These are phyloP conservation scores for Stegostoma tigrinum DNA, from an alignment of 2,113 vertebrate species.

Conservation along the genomic window DNA sequence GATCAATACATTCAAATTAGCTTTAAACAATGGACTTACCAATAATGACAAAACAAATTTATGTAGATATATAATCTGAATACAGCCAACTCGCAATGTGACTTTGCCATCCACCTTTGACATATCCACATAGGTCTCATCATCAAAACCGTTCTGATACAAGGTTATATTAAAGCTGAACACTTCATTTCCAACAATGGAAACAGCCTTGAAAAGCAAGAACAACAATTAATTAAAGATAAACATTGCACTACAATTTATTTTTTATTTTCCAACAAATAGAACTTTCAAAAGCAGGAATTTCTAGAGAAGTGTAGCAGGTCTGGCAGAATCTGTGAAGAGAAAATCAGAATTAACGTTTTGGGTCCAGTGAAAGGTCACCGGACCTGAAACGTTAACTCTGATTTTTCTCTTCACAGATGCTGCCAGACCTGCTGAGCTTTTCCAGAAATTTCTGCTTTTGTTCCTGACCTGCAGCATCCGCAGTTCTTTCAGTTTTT, in stretches of 20 bases:
- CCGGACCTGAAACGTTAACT: no score
- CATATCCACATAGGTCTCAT: conserved; percentile 71
- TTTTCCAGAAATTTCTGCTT: no score
- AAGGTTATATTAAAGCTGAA: conserved; percentile 82
- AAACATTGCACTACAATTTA: background rate
- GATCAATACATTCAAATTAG: background rate
- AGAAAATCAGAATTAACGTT: no score
- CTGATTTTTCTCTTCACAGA: no score
- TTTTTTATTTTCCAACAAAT: background rate
- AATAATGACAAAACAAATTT: conserved; percentile 82
- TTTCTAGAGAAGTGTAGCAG: no score
- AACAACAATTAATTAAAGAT: background rate
- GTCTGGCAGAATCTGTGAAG: no score
- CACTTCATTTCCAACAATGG: conserved; percentile 89
- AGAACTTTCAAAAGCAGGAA: background rate
- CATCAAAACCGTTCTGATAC: conserved; percentile 75
- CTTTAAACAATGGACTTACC: conserved; percentile 57
- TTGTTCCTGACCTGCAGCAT: no score
- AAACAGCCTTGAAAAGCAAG: conserved; percentile 70
- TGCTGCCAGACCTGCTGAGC: no score
- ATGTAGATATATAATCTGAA: conserved; percentile 86
- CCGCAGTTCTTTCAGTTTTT: no score
- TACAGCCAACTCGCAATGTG: conserved; percentile 80
- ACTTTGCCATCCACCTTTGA: conserved; percentile 80
- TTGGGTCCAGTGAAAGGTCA: no score